Evolutionary conservation across 2,797 vertebrate genomes (phyloP).

Genomic region (Malacoctenus gilli): DNA sequence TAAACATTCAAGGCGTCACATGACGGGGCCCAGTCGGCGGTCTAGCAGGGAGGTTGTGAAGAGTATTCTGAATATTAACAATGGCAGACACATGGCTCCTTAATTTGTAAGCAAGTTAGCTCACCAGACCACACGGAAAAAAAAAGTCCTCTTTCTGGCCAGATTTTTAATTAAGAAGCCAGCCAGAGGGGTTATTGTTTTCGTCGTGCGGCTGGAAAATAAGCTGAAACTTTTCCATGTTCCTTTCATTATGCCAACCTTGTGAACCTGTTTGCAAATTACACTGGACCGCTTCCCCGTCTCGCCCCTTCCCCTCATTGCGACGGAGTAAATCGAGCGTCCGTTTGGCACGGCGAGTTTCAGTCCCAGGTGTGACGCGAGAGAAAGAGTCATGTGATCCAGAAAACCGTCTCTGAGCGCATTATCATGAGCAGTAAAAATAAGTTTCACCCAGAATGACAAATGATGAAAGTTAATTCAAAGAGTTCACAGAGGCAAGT

Average conservation of each 20-base stretch:
- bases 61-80: constrained; percentile 58
- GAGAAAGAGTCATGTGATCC: constrained; percentile 7
- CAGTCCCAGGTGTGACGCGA: constrained; percentile 12
- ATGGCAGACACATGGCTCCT: constrained; percentile 41
- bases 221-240: constrained; percentile 61
- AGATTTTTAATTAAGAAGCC: constrained; percentile 69
- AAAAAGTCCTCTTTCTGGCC: constrained; percentile 37
- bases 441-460: constrained; percentile 11
- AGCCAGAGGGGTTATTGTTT: constrained; percentile 61
- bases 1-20: constrained; percentile 40
- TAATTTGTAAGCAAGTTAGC: constrained; percentile 55
- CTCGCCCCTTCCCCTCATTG: constrained; percentile 25
- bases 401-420: constrained; percentile 24
- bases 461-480: background rate
- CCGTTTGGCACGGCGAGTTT: constrained; percentile 1
- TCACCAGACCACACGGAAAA: constrained; percentile 31
- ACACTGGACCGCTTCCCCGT: constrained; percentile 11
- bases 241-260: constrained; percentile 37
- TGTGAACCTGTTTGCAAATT: constrained; percentile 38
- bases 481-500: background rate
- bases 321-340: constrained; percentile 38
- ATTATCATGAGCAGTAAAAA: constrained; percentile 6
- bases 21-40: constrained; percentile 14
- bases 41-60: constrained; percentile 23
- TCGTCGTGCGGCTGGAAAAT: constrained; percentile 47